Conservation (phyloP, 2,888 invertebrate species). For the Mythimna loreyi region DNA sequence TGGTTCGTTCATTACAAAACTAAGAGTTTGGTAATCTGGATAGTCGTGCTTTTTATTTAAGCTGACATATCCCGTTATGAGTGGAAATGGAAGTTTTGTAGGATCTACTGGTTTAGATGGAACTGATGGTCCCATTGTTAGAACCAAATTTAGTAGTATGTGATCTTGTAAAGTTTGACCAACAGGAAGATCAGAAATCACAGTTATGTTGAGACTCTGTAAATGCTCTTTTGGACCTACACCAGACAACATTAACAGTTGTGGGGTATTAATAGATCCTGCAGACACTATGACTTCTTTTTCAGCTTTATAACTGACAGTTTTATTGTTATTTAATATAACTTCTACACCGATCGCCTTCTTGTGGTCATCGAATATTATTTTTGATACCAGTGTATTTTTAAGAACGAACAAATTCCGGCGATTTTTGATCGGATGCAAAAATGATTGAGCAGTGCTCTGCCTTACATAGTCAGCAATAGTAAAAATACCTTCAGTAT, state of each 20-base stretch:
- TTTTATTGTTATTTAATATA: too few species aligned
- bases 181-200: constrained; percentile 76
- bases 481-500: constrained; percentile 82
- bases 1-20: constrained; percentile 53
- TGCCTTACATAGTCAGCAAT: constrained; percentile 82
- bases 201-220: constrained; percentile 45
- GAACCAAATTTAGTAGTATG: constrained; percentile 60
- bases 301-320: too few species aligned
- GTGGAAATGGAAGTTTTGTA: constrained; percentile 68
- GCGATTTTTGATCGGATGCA: constrained; percentile 71
- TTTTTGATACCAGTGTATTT: too few species aligned
- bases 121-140: constrained; percentile 56
- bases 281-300: too few species aligned
- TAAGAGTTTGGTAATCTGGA: constrained; percentile 76
- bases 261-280: too few species aligned
- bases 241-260: too few species aligned
- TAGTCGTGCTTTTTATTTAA: constrained; percentile 88
- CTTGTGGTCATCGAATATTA: too few species aligned
- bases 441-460: constrained; percentile 86
- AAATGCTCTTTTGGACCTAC: too few species aligned
- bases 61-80: constrained; percentile 83
- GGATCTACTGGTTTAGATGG: constrained; percentile 70
- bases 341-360: too few species aligned
- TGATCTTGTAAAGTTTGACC: constrained; percentile 86
- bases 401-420: too few species aligned